phyloP scores from a whole-genome alignment of 2,888 invertebrate genomes.

The Calameuta idolon region DNA sequence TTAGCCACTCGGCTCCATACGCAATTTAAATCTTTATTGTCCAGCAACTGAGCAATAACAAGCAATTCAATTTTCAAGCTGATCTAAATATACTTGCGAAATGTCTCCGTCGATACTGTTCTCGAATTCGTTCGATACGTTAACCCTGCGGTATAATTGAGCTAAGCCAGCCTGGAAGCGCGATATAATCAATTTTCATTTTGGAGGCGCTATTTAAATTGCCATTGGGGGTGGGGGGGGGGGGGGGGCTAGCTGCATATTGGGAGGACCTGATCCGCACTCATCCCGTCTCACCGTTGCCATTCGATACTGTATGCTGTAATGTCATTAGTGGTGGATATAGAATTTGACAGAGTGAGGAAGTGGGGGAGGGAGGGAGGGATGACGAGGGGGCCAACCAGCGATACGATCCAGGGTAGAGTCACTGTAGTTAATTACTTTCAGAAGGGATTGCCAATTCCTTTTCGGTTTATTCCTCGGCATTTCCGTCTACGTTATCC shows the following conservation, averaged over 20 bases:
- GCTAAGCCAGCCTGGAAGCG: not conserved
- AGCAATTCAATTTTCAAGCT: not conserved
- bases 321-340: not conserved
- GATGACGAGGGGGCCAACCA: not conserved
- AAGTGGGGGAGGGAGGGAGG: not conserved
- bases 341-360: not conserved
- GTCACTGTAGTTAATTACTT: not conserved
- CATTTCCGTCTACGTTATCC: not conserved
- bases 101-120: not conserved
- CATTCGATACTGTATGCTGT: not conserved
- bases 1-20: not conserved
- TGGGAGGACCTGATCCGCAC: not conserved
- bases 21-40: not conserved
- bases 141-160: not conserved
- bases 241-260: not conserved
- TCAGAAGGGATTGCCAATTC: not conserved
- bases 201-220: conserved; percentile 13
- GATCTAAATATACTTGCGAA: not conserved
- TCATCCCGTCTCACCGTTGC: not conserved
- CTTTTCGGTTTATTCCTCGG: not conserved
- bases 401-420: not conserved
- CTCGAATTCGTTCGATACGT: not conserved
- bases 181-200: conserved; percentile 18
- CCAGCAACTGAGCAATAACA: not conserved
- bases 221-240: conserved; percentile 5